Percentiles rank a stretch among this genome's conserved stretches.
Conservation (phyloP, 2,888 invertebrate genomes). For the Drosophila pseudotalamancana region DNA sequence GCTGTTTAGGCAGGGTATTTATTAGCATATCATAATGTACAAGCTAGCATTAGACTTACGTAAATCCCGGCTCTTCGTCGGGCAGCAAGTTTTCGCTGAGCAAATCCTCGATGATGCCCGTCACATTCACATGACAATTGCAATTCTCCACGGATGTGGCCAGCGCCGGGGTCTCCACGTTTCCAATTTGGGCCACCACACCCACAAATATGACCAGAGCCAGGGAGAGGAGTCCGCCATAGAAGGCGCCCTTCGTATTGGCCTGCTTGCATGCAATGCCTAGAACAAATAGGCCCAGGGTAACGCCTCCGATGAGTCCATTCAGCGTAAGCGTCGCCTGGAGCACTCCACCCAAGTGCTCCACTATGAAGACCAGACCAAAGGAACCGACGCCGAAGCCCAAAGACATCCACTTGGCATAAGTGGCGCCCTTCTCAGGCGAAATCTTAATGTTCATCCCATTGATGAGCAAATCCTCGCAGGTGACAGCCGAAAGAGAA, state of each 20-base stretch:
- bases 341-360: slow-evolving; percentile 93
- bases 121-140: slow-evolving; percentile 80
- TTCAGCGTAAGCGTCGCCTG: slow-evolving; percentile 95
- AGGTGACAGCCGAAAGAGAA: slow-evolving; percentile 95
- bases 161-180: slow-evolving; percentile 68
- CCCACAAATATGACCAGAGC: slow-evolving; percentile 83
- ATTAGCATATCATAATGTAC: not conserved
- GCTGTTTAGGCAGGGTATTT: slow-evolving; percentile 47
- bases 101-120: slow-evolving; percentile 43
- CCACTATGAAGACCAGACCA: slow-evolving; percentile 93
- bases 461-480: slow-evolving; percentile 93
- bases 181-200: slow-evolving; percentile 81
- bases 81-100: slow-evolving; percentile 36
- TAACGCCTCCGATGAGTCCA: slow-evolving; percentile 95
- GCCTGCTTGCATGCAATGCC: slow-evolving; percentile 96
- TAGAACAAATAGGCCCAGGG: slow-evolving; percentile 93
- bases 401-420: slow-evolving; percentile 89
- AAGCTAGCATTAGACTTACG: slow-evolving; percentile 46
- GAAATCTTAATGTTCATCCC: slow-evolving; percentile 89
- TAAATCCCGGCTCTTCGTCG: slow-evolving; percentile 49
- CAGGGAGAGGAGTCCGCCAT: slow-evolving; percentile 82
- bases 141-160: slow-evolving; percentile 78
- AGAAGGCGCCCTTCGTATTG: slow-evolving; percentile 87
- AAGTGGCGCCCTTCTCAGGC: slow-evolving; percentile 90
- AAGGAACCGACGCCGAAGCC: slow-evolving; percentile 91